Evolutionary conservation across 1,140 invertebrate genomes (phyloP).

Genomic region (Drusus annulatus): DNA sequence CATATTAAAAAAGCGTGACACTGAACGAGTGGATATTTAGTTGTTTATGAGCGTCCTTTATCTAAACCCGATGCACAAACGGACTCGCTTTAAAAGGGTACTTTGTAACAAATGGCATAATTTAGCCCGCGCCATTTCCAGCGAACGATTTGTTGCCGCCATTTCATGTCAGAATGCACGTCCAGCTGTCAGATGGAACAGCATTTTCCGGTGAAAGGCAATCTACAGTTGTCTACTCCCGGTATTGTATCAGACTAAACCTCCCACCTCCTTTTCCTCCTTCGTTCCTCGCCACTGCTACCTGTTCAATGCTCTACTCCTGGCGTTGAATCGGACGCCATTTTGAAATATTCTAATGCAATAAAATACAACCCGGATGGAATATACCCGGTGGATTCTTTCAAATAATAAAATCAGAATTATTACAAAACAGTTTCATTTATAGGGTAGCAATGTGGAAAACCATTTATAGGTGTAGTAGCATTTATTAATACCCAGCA

Average conservation of each 20-base stretch:
- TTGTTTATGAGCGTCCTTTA: not conserved
- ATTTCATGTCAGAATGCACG: slow-evolving; percentile 38
- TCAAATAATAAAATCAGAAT: not conserved
- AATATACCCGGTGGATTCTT: no score
- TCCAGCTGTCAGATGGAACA: slow-evolving; percentile 29
- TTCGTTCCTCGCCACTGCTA: not conserved
- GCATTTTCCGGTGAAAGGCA: slow-evolving; percentile 32
- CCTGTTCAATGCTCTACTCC: not conserved
- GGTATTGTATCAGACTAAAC: slow-evolving; percentile 13
- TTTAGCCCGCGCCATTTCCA: slow-evolving; percentile 40
- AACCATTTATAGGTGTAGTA: no score
- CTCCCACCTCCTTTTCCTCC: not conserved
- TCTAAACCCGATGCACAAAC: slow-evolving; percentile 1
- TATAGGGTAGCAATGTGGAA: no score
- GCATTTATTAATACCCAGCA: no score
- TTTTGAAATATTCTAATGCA: slow-evolving; percentile 33
- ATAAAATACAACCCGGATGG: not conserved
- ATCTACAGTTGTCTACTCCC: slow-evolving; percentile 31
- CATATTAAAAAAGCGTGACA: slow-evolving; percentile 10
- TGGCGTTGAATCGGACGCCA: not conserved
- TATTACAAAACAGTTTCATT: not conserved
- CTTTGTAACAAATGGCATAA: slow-evolving; percentile 44
- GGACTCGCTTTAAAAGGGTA: slow-evolving; percentile 29
- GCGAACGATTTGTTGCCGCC: slow-evolving; percentile 42
- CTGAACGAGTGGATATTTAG: slow-evolving; percentile 10